These are phyloP conservation scores for Anastatus disparis DNA, from an alignment of 1,140 invertebrate genomes.

Conservation along the genomic window DNA sequence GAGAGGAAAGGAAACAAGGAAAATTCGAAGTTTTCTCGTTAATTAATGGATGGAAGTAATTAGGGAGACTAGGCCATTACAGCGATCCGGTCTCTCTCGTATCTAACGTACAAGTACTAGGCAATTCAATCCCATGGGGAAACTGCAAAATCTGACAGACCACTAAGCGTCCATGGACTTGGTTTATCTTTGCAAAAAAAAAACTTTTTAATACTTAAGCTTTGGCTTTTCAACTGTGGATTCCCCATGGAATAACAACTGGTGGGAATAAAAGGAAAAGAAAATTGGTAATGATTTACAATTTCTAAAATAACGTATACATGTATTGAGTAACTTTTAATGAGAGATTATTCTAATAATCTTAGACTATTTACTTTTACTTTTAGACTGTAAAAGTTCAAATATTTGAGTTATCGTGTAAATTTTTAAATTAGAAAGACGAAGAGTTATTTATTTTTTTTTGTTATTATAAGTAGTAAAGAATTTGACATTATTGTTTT, in stretches of 20 bases:
- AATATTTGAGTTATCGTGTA: too few species aligned
- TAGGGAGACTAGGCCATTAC: constrained; percentile 24
- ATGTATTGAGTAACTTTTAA: constrained; percentile 14
- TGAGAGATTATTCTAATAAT: constrained; percentile 13
- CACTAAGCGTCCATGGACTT: background rate
- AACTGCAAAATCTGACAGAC: constrained; percentile 3
- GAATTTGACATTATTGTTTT: too few species aligned
- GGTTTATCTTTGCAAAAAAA: background rate
- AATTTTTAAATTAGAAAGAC: too few species aligned
- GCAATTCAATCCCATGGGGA: background rate
- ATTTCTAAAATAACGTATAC: constrained; percentile 1
- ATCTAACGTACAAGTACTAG: too few species aligned
- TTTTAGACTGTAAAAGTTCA: too few species aligned
- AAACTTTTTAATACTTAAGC: constrained; percentile 3
- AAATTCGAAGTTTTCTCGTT: constrained; percentile 42
- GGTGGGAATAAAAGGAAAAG: too few species aligned
- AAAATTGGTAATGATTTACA: background rate
- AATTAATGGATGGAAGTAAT: constrained; percentile 48
- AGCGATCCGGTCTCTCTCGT: background rate
- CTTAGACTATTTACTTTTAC: background rate
- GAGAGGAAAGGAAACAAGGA: background rate
- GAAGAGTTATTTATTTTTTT: too few species aligned
- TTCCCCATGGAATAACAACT: background rate
- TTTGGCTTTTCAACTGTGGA: background rate
- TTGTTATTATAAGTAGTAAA: too few species aligned